Percentiles rank a stretch among this genome's conserved stretches.
phyloP scores from a whole-genome alignment of 2,888 invertebrate genomes.

The Tachina grossa region DNA sequence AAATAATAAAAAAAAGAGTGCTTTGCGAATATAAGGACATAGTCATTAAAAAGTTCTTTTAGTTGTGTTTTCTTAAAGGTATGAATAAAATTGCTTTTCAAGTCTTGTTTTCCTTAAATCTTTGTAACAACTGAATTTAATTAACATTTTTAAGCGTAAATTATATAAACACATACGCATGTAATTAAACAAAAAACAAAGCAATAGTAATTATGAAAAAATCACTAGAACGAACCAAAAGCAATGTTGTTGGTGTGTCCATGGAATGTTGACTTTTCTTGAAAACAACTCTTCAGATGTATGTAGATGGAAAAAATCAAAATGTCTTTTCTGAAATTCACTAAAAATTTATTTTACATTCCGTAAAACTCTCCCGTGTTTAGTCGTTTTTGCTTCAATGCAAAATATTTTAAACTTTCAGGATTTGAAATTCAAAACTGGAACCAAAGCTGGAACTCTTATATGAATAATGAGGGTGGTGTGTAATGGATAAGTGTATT shows the following conservation, averaged over 20 bases:
- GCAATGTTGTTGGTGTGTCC: constrained; percentile 8
- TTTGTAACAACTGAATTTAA: constrained; percentile 74
- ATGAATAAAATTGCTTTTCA: constrained; percentile 36
- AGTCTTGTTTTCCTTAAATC: constrained; percentile 46
- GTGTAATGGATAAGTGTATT: background rate
- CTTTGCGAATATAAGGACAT: constrained; percentile 12
- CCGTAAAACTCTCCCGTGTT: background rate
- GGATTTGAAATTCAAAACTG: constrained; percentile 10
- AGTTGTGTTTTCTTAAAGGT: constrained; percentile 23
- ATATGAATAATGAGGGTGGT: background rate
- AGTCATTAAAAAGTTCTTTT: constrained; percentile 21
- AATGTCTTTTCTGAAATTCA: constrained; percentile 16
- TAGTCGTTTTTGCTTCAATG: constrained; percentile 38
- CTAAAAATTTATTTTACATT: constrained; percentile 4
- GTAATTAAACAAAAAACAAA: constrained; percentile 67
- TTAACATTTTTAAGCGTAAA: constrained; percentile 79
- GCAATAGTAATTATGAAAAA: background rate
- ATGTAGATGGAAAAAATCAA: background rate
- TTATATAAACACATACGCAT: constrained; percentile 73
- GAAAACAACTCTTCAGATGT: constrained; percentile 56
- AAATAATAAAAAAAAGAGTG: constrained; percentile 54
- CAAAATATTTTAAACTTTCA: constrained; percentile 38
- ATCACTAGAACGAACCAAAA: background rate
- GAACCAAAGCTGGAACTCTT: background rate
- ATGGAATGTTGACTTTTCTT: constrained; percentile 28